A percentile compares a stretch with the other conserved stretches of the same genome.
Conservation (phyloP, 2,888 invertebrate species). For the Rhaphigaster nebulosa region DNA sequence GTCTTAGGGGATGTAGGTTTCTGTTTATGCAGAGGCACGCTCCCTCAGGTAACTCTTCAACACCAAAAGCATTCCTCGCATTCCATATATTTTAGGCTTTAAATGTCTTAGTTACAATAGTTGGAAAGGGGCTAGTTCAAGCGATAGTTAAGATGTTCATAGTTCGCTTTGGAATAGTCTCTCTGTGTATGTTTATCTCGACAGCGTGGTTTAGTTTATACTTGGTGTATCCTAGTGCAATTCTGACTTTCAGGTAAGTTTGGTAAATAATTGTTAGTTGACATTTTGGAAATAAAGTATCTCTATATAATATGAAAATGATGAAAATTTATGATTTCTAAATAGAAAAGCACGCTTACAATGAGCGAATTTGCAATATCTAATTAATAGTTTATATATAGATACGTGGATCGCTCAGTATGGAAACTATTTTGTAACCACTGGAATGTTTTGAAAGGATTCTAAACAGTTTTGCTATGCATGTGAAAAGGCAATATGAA, state of each 20-base stretch:
- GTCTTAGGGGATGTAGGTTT: not conserved
- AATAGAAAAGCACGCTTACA: too few relatives aligned
- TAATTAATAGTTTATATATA: too few relatives aligned
- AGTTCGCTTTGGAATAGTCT: not conserved
- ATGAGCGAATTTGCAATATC: too few relatives aligned
- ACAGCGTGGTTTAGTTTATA: not conserved
- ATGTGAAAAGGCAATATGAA: too few relatives aligned
- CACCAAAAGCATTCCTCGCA: constrained; percentile 24
- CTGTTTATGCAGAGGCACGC: constrained; percentile 6
- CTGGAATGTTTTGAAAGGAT: too few relatives aligned
- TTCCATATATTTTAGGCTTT: constrained; percentile 36
- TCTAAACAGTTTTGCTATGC: too few relatives aligned
- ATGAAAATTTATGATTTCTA: too few relatives aligned
- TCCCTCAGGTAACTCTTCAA: constrained; percentile 3
- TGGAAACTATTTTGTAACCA: too few relatives aligned
- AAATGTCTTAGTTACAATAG: not conserved
- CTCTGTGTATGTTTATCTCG: not conserved
- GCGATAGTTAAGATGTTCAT: not conserved
- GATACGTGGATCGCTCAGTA: too few relatives aligned
- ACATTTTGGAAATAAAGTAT: too few relatives aligned
- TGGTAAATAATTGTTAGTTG: not conserved
- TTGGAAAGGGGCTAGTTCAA: not conserved
- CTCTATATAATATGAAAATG: too few relatives aligned
- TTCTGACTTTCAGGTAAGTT: not conserved
- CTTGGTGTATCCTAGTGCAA: not conserved